Evolutionary conservation across 1,140 invertebrate species (phyloP).

Genomic region (Mactra quadrangularis): DNA sequence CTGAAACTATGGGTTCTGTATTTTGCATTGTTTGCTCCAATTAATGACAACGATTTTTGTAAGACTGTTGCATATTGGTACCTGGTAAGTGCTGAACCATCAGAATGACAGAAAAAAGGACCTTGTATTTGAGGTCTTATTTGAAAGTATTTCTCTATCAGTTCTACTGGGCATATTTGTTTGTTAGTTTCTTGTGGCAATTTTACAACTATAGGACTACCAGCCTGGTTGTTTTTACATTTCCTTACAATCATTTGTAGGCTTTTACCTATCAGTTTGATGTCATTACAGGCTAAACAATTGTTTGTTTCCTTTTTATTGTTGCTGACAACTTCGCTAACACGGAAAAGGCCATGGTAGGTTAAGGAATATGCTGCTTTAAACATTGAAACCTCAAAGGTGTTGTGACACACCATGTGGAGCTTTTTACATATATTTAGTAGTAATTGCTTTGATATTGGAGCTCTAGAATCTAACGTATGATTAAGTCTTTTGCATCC

Average conservation of each 20-base stretch:
- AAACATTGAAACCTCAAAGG: background rate
- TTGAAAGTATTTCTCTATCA: background rate
- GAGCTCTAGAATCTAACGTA: background rate
- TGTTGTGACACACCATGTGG: background rate
- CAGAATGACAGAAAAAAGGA: constrained; percentile 1
- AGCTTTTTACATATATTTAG: background rate
- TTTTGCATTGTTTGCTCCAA: background rate
- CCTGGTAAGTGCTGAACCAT: background rate
- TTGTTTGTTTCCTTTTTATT: no score
- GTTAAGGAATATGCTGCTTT: constrained; percentile 1
- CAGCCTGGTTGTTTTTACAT: constrained; percentile 5
- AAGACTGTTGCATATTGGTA: constrained; percentile 4
- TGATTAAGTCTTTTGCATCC: constrained; percentile 13
- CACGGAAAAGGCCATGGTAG: constrained; percentile 17
- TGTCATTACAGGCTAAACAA: no score
- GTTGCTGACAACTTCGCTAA: constrained; percentile 16
- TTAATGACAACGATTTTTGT: background rate
- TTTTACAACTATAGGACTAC: background rate
- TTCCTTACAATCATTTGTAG: background rate
- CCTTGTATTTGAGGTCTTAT: background rate
- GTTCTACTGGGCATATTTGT: background rate
- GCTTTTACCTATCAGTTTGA: no score
- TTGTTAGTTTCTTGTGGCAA: background rate
- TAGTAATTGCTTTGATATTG: background rate
- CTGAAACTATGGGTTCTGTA: constrained; percentile 22